phyloP scores from a whole-genome alignment of 2,113 vertebrate genomes.

The Crotalus helleri region DNA sequence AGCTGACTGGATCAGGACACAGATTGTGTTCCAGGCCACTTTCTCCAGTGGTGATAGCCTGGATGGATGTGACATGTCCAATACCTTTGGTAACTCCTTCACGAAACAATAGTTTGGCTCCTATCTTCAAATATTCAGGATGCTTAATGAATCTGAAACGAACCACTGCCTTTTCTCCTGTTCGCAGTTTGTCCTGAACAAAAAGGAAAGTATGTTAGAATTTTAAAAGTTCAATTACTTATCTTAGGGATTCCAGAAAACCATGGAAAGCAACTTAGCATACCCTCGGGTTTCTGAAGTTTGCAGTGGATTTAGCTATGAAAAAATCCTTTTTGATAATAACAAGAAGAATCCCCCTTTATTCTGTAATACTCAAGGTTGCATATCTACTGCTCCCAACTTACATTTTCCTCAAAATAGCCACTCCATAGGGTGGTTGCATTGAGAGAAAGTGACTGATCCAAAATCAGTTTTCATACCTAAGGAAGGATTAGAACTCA shows the following conservation, averaged over 20 bases:
- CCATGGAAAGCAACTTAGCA: neutral
- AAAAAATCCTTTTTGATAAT: slow-evolving; percentile 11
- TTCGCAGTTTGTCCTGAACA: slow-evolving; percentile 89
- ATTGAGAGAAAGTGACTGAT: neutral
- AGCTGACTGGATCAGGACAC: slow-evolving; percentile 65
- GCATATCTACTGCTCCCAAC: neutral
- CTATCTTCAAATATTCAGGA: slow-evolving; percentile 95
- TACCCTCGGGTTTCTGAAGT: neutral
- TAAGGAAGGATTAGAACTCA: neutral
- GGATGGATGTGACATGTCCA: slow-evolving; percentile 90
- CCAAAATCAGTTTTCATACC: neutral
- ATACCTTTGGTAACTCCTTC: slow-evolving; percentile 97
- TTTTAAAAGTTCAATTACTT: neutral
- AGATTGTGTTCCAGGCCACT: slow-evolving; percentile 55
- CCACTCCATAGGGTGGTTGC: neutral
- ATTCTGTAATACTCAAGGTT: neutral
- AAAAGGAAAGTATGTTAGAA: neutral
- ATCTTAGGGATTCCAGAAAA: neutral
- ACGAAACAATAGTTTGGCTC: slow-evolving; percentile 94
- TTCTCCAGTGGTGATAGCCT: slow-evolving; percentile 78
- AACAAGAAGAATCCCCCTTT: neutral
- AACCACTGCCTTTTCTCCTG: slow-evolving; percentile 96
- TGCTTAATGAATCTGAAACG: slow-evolving; percentile 96
- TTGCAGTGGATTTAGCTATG: neutral
- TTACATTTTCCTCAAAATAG: neutral